Conservation (phyloP, 2,797 vertebrate genomes). For the Pygocentrus nattereri region DNA sequence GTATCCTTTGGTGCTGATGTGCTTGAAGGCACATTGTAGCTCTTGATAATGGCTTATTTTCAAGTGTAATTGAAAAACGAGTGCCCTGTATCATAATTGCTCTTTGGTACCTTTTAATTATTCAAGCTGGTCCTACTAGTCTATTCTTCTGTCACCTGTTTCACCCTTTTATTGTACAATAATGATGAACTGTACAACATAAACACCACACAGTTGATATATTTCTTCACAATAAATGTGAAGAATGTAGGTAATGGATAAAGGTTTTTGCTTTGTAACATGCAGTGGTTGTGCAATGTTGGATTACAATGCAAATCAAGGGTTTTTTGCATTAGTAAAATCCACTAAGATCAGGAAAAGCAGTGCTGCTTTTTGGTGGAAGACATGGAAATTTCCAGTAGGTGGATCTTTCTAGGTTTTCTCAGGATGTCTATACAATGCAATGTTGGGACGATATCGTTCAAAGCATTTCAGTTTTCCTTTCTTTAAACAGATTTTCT, state of each 20-base stretch:
- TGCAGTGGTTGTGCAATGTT: conserved; percentile 35
- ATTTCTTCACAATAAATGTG: no score
- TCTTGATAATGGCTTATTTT: not conserved
- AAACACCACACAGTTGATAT: not conserved
- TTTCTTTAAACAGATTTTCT: not conserved
- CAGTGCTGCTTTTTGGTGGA: conserved; percentile 39
- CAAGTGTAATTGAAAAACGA: not conserved
- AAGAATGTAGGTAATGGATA: not conserved
- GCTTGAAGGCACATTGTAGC: not conserved
- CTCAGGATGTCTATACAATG: not conserved
- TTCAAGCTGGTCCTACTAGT: not conserved
- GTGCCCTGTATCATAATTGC: not conserved
- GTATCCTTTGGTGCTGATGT: not conserved
- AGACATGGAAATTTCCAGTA: conserved; percentile 52
- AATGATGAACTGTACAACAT: not conserved
- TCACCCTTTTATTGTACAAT: not conserved
- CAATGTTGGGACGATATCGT: not conserved
- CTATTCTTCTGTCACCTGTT: conserved; percentile 17
- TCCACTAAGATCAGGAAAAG: conserved; percentile 56
- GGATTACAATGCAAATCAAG: conserved; percentile 66
- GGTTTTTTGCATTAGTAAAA: conserved; percentile 73
- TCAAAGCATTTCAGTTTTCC: not conserved
- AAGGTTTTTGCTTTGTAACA: conserved; percentile 29
- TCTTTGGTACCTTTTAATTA: conserved; percentile 17
- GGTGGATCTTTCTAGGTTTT: not conserved